phyloP scores from a whole-genome alignment of 2,888 invertebrate species.

The Ophonus ardosiacus region DNA sequence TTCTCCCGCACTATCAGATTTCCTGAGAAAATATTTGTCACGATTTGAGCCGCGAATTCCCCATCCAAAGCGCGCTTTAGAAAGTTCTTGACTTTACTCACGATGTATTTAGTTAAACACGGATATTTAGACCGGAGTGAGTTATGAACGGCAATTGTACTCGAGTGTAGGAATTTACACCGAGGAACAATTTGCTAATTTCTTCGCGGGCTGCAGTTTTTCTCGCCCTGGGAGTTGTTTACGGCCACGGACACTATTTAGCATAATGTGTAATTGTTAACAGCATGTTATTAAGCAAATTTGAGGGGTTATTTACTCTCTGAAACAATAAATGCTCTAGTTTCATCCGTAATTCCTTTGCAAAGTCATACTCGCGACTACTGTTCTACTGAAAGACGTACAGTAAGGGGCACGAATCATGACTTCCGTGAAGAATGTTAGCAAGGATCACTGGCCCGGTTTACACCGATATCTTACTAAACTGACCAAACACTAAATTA shows the following conservation, averaged over 20 bases:
- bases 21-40: conserved; percentile 48
- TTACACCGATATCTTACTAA: too few relatives aligned
- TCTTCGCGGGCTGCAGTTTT: neutral
- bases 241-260: conserved; percentile 9
- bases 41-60: conserved; percentile 39
- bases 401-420: too few relatives aligned
- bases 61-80: conserved; percentile 14
- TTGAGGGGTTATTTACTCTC: conserved; percentile 33
- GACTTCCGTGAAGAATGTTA: too few relatives aligned
- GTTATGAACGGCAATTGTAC: conserved; percentile 45
- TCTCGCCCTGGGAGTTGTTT: conserved; percentile 9
- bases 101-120: conserved; percentile 60
- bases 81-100: conserved; percentile 20
- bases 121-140: conserved; percentile 53
- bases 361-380: too few relatives aligned
- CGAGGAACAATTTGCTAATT: conserved; percentile 6
- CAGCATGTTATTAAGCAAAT: conserved; percentile 37
- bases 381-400: too few relatives aligned
- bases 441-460: too few relatives aligned
- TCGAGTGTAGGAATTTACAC: conserved; percentile 33
- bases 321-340: neutral
- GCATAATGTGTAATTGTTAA: conserved; percentile 42
- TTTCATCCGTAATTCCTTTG: neutral
- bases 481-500: too few relatives aligned
- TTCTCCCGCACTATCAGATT: conserved; percentile 35